A percentile compares a stretch with the other conserved stretches of the same genome.
Conservation (phyloP, 2,797 vertebrate genomes). For the Leptatherina wallacei region DNA sequence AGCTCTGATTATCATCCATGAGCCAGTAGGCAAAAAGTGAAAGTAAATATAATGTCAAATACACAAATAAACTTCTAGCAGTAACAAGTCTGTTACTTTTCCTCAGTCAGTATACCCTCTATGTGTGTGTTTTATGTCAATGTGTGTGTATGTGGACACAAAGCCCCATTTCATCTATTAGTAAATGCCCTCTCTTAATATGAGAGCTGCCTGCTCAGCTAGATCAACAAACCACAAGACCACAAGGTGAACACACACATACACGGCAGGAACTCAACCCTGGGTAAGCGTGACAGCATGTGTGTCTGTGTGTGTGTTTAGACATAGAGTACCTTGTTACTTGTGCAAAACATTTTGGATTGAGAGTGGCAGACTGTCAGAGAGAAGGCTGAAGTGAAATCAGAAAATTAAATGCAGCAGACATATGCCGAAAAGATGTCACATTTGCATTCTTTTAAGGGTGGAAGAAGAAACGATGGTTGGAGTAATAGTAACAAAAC, state of each 20-base stretch:
- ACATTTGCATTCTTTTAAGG: background rate
- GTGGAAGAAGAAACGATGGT: background rate
- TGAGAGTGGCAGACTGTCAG: constrained; percentile 4
- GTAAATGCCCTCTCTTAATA: constrained; percentile 61
- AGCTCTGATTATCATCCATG: constrained; percentile 28
- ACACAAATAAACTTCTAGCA: constrained; percentile 48
- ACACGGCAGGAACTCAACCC: constrained; percentile 16
- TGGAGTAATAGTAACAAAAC: background rate
- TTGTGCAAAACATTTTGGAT: constrained; percentile 14
- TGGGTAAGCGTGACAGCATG: constrained; percentile 6
- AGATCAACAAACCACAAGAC: constrained; percentile 71
- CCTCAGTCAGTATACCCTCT: constrained; percentile 53
- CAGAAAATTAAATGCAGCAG: constrained; percentile 21
- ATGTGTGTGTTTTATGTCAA: constrained; percentile 29
- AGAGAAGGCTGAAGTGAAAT: constrained; percentile 8
- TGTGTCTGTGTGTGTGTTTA: constrained; percentile 32
- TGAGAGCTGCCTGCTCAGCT: constrained; percentile 52
- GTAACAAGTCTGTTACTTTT: constrained; percentile 51
- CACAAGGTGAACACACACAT: constrained; percentile 48
- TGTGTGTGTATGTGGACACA: constrained; percentile 40
- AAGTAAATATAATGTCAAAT: constrained; percentile 39
- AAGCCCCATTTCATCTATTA: constrained; percentile 69
- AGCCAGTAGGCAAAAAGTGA: constrained; percentile 17
- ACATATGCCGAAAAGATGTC: constrained; percentile 25
- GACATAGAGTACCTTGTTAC: constrained; percentile 71